A percentile compares a stretch with the other conserved stretches of the same genome.
Conservation (phyloP, 35 echinoderm and acorn worm genomes). For the Apostichopus californicus region DNA sequence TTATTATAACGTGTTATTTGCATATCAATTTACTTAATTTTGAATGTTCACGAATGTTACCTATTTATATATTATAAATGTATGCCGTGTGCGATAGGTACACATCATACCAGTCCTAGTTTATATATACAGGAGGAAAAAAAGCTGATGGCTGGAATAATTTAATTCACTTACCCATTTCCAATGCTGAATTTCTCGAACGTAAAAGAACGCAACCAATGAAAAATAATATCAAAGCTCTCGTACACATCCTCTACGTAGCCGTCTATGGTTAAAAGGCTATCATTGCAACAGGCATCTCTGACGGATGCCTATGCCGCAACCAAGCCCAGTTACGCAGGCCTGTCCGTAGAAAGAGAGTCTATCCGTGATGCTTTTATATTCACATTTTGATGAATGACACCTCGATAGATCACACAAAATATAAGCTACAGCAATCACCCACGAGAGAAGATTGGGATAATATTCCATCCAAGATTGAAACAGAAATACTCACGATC, state of each 20-base stretch:
- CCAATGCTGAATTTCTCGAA: slow-evolving; percentile 50
- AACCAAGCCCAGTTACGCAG: neutral
- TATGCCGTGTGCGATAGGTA: too few species aligned
- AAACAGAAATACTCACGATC: neutral
- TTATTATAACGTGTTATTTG: too few species aligned
- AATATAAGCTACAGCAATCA: neutral
- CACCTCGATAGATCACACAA: neutral
- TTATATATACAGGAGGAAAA: too few species aligned
- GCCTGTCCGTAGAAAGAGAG: neutral
- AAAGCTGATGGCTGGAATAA: neutral
- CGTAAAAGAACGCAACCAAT: slow-evolving; percentile 58
- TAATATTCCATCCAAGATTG: neutral
- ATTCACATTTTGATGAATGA: neutral
- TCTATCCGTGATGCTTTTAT: neutral
- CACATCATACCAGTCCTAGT: too few species aligned
- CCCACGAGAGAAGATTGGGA: neutral
- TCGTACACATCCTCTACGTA: slow-evolving; percentile 57
- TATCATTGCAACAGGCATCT: slow-evolving; percentile 29
- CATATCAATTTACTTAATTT: too few species aligned
- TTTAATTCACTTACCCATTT: slow-evolving; percentile 48
- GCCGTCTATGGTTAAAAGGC: slow-evolving; percentile 19
- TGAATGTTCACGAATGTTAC: too few species aligned
- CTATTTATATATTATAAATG: too few species aligned
- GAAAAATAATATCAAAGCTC: slow-evolving; percentile 52
- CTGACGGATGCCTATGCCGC: neutral